A percentile compares a stretch with the other conserved stretches of the same genome.
phyloP scores from a whole-genome alignment of 2,888 invertebrate genomes.

The Lithodes maja region DNA sequence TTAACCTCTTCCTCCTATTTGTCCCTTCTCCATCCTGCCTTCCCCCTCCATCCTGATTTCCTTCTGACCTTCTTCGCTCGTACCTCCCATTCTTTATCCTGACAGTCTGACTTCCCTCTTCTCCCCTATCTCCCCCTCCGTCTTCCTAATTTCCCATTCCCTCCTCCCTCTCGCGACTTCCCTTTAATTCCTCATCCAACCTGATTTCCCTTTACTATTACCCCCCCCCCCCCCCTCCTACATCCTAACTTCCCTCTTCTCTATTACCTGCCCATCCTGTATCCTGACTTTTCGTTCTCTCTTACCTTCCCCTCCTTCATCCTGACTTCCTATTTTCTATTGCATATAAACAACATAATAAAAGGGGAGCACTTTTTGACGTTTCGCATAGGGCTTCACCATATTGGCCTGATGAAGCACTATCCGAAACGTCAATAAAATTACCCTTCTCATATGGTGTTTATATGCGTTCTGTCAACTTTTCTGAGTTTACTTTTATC shows the following conservation, averaged over 20 bases:
- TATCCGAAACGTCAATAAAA: too few relatives aligned
- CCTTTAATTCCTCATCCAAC: neutral
- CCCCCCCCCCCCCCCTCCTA: neutral
- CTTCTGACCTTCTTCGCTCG: neutral
- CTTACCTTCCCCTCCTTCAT: too few relatives aligned
- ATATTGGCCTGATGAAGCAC: too few relatives aligned
- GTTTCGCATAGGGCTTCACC: too few relatives aligned
- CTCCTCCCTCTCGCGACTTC: neutral
- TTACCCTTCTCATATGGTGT: too few relatives aligned
- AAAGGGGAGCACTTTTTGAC: too few relatives aligned
- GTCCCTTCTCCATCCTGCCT: neutral
- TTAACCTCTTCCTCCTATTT: neutral
- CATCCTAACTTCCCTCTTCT: neutral
- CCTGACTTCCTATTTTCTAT: too few relatives aligned
- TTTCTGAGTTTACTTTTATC: too few relatives aligned
- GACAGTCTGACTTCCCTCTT: neutral
- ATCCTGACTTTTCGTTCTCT: too few relatives aligned
- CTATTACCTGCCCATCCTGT: too few relatives aligned
- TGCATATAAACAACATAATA: too few relatives aligned
- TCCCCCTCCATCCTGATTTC: neutral
- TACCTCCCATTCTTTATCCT: neutral
- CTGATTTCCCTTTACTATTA: neutral
- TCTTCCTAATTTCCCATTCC: neutral
- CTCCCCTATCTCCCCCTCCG: neutral
- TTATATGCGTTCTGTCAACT: too few relatives aligned